Evolutionary conservation across 2,888 invertebrate genomes (phyloP), one percentile per base, ranked within the genome.

Genomic region (Holacanthella duospinosa): DNA sequence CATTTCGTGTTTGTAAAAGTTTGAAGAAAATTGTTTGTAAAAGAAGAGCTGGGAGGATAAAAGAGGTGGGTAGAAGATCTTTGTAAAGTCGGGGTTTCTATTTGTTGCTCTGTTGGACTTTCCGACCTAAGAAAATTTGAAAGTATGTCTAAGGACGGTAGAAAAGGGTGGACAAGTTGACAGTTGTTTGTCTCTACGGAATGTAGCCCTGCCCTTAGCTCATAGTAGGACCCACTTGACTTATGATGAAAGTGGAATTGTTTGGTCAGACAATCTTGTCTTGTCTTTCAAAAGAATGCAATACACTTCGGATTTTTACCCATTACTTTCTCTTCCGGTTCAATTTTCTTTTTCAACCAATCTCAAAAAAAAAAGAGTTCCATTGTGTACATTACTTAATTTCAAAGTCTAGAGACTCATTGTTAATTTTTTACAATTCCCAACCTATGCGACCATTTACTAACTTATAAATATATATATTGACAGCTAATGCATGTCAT

Each of bases 241-340:
- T 36, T 36, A 36, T 36, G 9, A 36, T 36, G 36, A 36, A 36
- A 36, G 19, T 21, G 48, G 48, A 48, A 48, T 21, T 48, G 48
- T 48, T 48, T 48, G 48, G 48, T 48, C 48, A 48, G 48, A 4
- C 19, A 48, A 48, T 48, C 48, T 48, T 21, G n/a, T 48, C 48
- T 21, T 21, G 4, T 48, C 48, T 48, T 4, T 16, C 36, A n/a
- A 36, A 36, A 36, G 36, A 36, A 36, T 36, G 36, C 9, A 36
- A 36, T 36, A 48, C 4, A 9, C 19, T n/a, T n/a, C 19, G 19
- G 4, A 16, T 48, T 21, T 21, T 48, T 48, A 9, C n/a, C 48
- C 48, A 48, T 48, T 48, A 48, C 48, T 48, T 48, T 48, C 48
- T 48, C 48, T 48, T 48, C 48, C 21, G 48, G 19, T 48, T 48